phyloP scores from a whole-genome alignment of 2,113 vertebrate species.

The Odobenus rosmarus region DNA sequence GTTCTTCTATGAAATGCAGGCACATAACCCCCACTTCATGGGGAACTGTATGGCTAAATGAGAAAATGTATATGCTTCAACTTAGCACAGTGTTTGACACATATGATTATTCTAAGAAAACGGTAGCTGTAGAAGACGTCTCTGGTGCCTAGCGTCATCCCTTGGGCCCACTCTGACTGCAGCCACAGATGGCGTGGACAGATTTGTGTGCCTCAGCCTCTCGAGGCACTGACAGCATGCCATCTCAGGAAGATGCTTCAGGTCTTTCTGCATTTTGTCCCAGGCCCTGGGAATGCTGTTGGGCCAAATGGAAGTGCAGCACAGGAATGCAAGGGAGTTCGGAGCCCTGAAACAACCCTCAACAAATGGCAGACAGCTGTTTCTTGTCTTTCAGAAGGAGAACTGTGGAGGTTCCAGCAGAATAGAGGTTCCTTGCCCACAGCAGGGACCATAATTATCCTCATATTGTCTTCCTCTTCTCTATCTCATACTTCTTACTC shows the following conservation, averaged over 20 bases:
- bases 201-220: neutral
- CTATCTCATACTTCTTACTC: neutral
- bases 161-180: neutral
- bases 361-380: neutral
- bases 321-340: neutral
- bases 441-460: neutral
- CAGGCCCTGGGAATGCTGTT: neutral
- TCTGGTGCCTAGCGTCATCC: neutral
- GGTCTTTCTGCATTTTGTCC: neutral
- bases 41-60: neutral
- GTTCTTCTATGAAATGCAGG: neutral
- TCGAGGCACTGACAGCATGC: neutral
- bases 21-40: neutral
- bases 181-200: neutral
- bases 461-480: neutral
- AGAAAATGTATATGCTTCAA: neutral
- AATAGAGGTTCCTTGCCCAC: neutral
- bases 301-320: neutral
- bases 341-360: neutral
- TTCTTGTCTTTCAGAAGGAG: neutral
- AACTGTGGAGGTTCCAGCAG: neutral
- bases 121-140: fast-evolving
- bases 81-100: neutral
- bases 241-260: neutral
- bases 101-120: neutral